Conservation (phyloP, 2,888 invertebrate species). For the Octodonta nipae region DNA sequence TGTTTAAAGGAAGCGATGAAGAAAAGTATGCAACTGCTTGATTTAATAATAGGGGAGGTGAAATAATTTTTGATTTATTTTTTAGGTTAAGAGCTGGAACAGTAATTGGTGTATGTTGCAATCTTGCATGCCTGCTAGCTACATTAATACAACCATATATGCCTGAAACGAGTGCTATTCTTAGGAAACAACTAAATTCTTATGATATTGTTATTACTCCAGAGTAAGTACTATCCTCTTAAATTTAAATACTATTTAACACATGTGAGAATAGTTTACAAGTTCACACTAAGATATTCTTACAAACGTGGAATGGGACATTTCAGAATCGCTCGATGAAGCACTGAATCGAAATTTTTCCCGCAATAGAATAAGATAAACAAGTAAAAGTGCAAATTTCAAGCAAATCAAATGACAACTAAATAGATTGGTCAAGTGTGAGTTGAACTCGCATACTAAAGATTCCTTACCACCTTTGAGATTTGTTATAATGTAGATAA, state of each 20-base stretch:
- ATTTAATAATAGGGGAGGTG: background rate
- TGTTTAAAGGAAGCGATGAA: constrained; percentile 66
- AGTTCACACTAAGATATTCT: too few relatives aligned
- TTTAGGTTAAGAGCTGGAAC: constrained; percentile 59
- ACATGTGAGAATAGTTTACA: too few relatives aligned
- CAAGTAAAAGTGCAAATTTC: too few relatives aligned
- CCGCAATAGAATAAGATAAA: too few relatives aligned
- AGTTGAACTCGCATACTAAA: too few relatives aligned
- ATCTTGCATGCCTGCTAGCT: constrained; percentile 66
- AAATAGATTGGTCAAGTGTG: too few relatives aligned
- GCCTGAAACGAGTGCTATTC: constrained; percentile 60
- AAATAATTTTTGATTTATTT: constrained; percentile 8
- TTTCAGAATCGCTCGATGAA: too few relatives aligned
- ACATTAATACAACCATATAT: constrained; percentile 79
- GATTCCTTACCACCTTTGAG: too few relatives aligned
- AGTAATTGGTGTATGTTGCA: constrained; percentile 71
- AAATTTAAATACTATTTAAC: background rate
- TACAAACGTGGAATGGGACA: too few relatives aligned
- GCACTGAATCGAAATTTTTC: too few relatives aligned
- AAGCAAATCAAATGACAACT: too few relatives aligned
- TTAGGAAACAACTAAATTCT: constrained; percentile 62
- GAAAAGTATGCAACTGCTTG: constrained; percentile 48
- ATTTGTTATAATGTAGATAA: too few relatives aligned
- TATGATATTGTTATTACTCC: constrained; percentile 42
- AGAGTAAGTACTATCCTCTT: constrained; percentile 13